phyloP scores from a whole-genome alignment of 2,797 vertebrate genomes.

The Coilia nasus region DNA sequence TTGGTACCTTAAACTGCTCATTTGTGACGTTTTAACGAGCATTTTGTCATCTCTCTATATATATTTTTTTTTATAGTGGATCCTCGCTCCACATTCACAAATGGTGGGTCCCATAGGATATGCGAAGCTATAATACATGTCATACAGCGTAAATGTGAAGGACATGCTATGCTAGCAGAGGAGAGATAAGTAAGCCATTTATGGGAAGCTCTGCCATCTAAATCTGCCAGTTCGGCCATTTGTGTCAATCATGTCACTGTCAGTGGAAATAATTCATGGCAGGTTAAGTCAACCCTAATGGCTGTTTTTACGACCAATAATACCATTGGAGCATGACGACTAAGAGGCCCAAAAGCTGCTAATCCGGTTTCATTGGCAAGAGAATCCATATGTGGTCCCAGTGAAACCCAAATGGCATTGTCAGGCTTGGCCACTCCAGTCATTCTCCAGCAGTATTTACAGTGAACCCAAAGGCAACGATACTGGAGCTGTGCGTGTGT shows the following conservation, averaged over 20 bases:
- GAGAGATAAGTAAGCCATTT: not conserved
- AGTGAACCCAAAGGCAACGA: not conserved
- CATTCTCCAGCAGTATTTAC: not conserved
- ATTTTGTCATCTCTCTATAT: too few species aligned
- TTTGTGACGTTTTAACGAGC: too few species aligned
- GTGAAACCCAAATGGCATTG: slow-evolving; percentile 46
- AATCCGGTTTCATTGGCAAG: slow-evolving; percentile 51
- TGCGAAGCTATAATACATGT: too few species aligned
- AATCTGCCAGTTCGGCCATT: slow-evolving; percentile 39
- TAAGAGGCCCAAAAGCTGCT: slow-evolving; percentile 55
- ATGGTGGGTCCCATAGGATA: too few species aligned
- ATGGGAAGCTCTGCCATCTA: not conserved
- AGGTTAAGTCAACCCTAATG: slow-evolving; percentile 61
- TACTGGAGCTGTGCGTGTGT: too few species aligned
- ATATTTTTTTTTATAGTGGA: too few species aligned
- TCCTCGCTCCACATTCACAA: too few species aligned
- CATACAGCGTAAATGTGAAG: not conserved
- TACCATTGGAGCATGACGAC: slow-evolving; percentile 53
- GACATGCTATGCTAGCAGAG: too few species aligned
- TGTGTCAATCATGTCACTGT: slow-evolving; percentile 52
- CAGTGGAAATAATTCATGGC: slow-evolving; percentile 55
- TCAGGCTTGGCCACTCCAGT: slow-evolving; percentile 17
- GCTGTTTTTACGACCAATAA: slow-evolving; percentile 56
- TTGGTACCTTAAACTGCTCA: too few species aligned
- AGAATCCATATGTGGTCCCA: slow-evolving; percentile 27